A percentile compares a stretch with the other conserved stretches of the same genome.
Evolutionary conservation across 2,888 invertebrate genomes (phyloP).

Genomic region (Yponomeuta plumbellus): DNA sequence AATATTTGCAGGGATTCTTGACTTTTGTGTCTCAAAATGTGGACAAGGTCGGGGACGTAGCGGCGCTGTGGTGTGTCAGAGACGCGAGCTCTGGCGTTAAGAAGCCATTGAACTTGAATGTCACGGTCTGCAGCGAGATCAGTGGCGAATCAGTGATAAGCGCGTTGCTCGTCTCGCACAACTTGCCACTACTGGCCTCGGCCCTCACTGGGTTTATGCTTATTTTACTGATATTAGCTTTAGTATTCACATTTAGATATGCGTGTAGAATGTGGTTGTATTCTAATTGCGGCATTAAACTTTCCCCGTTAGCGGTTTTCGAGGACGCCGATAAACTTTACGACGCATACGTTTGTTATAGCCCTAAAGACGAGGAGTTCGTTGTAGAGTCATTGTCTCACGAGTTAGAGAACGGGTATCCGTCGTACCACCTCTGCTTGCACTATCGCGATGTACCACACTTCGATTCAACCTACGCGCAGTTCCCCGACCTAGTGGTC

Average conservation of each 20-base stretch:
- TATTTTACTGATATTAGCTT: slow-evolving; percentile 84
- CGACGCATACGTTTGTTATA: slow-evolving; percentile 96
- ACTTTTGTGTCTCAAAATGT: slow-evolving; percentile 88
- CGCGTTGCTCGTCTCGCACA: slow-evolving; percentile 87
- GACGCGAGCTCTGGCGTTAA: slow-evolving; percentile 78
- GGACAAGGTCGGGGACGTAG: slow-evolving; percentile 84
- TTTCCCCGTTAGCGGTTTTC: slow-evolving; percentile 83
- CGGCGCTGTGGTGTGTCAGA: slow-evolving; percentile 86
- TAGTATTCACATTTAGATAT: slow-evolving; percentile 90
- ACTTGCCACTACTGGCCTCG: slow-evolving; percentile 88
- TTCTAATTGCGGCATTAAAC: slow-evolving; percentile 89
- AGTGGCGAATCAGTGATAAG: slow-evolving; percentile 87
- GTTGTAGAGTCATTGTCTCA: slow-evolving; percentile 90
- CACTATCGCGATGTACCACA: slow-evolving; percentile 91
- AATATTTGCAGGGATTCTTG: slow-evolving; percentile 89
- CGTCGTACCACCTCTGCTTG: slow-evolving; percentile 89
- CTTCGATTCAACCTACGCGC: slow-evolving; percentile 81
- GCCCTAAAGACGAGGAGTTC: slow-evolving; percentile 93
- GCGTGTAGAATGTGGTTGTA: slow-evolving; percentile 92
- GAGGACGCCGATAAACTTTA: slow-evolving; percentile 92
- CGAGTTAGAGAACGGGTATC: slow-evolving; percentile 88
- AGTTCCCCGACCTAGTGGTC: slow-evolving; percentile 84
- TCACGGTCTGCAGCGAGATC: slow-evolving; percentile 90
- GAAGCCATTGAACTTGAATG: slow-evolving; percentile 87
- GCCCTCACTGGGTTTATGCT: slow-evolving; percentile 86